Conservation (phyloP, 1,140 invertebrate genomes). For the Gonioctena quinquepunctata region DNA sequence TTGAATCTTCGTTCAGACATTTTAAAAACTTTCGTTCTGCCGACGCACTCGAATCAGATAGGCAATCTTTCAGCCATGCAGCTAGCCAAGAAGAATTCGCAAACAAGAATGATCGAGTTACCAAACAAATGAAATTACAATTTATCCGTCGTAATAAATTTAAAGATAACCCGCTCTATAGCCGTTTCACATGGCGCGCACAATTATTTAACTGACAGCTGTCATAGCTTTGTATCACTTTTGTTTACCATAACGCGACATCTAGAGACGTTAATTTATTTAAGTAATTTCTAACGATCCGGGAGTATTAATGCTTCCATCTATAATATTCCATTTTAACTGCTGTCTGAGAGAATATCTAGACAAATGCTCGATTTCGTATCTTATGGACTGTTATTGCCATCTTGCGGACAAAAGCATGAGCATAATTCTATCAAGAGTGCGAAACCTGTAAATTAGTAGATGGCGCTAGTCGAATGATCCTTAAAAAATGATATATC, state of each 20-base stretch:
- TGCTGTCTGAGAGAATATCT: too few species aligned
- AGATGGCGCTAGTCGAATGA: too few species aligned
- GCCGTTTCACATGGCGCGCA: neutral
- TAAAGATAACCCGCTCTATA: neutral
- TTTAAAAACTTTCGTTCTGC: too few species aligned
- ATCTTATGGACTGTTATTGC: too few species aligned
- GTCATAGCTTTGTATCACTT: neutral
- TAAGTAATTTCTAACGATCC: neutral
- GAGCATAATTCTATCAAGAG: too few species aligned
- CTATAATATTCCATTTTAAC: neutral
- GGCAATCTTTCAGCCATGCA: neutral
- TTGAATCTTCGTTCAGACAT: constrained; percentile 3
- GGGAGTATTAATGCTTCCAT: neutral
- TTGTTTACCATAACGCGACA: neutral
- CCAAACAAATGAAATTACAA: neutral
- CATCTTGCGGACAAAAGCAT: too few species aligned
- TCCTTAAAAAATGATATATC: too few species aligned
- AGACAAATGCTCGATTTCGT: too few species aligned
- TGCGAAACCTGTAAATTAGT: too few species aligned
- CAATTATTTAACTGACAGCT: neutral
- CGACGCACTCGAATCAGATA: too few species aligned
- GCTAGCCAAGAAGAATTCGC: neutral
- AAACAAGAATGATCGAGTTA: neutral
- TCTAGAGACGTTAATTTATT: neutral
- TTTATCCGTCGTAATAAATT: neutral